Base-by-base conservation (phyloP, 2,797 vertebrate species). In the Megaceryle alcyon region DNA sequence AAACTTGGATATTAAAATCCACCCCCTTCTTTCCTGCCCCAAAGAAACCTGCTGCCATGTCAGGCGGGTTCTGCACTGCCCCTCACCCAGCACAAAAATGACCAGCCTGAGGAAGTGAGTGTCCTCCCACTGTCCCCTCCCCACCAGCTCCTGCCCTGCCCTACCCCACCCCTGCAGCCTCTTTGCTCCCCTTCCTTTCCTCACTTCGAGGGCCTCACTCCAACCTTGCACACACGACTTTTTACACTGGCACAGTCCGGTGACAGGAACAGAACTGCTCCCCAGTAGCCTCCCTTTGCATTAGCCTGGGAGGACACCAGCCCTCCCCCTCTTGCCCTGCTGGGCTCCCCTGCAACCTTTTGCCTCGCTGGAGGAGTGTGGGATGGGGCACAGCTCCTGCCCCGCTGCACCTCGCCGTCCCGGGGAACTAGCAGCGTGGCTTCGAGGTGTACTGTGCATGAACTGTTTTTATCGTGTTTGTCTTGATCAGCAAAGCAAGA, bases 401-500 rank as follows among this genome's bases (percentile, higher is more conserved):
- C 73, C 84, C 2, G 3, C 28, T 33, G 17, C 7, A 3, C 77
- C 66, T 53, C 17, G 3, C n/a, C 3, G 29, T 10, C 44, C 68
- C 1, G 1, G 10, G 81, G 56, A 28, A 15, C 7, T 20, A 68
- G 41, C 78, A 41, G 61, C 1, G 7, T 1, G 35, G 68, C n/a
- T 79, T 31, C 3, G 22, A 79, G 78, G 48, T 41, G 70, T 79
- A 39, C 60, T 44, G 72, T 78, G 88, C 93, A 49, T 82, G 93
- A 87, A 54, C 78, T 91, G 51, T 73, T 93, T 73, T 29, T 80
- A 25, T 84, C 46, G 0, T 83, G 88, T 93, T 87, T 92, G 88
- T 72, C 93, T 86, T 31, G 93, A 83, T 86, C 92, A 93, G 93
- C 94, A 86, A 96, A 96, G 88, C 92, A 79, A 68, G 94, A 88